Percentiles rank a stretch among this genome's conserved stretches.
phyloP scores from a whole-genome alignment of 2,888 invertebrate genomes.

The Dynastes grantii region DNA sequence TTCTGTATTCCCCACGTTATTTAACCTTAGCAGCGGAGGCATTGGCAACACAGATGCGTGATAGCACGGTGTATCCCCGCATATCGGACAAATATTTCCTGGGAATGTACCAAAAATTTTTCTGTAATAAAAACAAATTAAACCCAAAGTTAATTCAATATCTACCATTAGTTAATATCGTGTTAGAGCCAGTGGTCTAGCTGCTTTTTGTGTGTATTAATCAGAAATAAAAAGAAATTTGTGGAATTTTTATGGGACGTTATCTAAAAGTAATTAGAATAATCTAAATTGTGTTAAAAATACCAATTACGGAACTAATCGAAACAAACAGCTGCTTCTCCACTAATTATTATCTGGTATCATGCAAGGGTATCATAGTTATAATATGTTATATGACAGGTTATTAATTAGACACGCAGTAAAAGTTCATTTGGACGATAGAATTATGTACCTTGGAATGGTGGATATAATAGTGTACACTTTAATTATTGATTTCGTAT shows the following conservation, averaged over 20 bases:
- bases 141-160: background rate
- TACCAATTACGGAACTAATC: slow-evolving; percentile 33
- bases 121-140: slow-evolving; percentile 61
- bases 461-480: background rate
- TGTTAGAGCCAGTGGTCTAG: background rate
- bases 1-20: background rate
- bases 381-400: slow-evolving; percentile 13
- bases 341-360: slow-evolving; percentile 23
- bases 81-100: slow-evolving; percentile 65
- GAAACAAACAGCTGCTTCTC: slow-evolving; percentile 35
- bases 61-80: slow-evolving; percentile 65
- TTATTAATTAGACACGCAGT: slow-evolving; percentile 34
- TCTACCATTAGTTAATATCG: background rate
- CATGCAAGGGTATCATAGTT: slow-evolving; percentile 45
- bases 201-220: background rate
- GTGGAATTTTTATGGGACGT: slow-evolving; percentile 37
- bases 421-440: slow-evolving; percentile 20
- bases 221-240: background rate
- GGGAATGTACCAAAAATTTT: slow-evolving; percentile 68
- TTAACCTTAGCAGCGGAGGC: slow-evolving; percentile 19
- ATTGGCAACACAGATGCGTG: slow-evolving; percentile 48
- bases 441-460: background rate
- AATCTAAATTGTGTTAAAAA: slow-evolving; percentile 31
- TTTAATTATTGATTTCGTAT: background rate
- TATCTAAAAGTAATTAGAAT: slow-evolving; percentile 26